A percentile compares a stretch with the other conserved stretches of the same genome.
phyloP scores from a whole-genome alignment of 2,113 vertebrate genomes.

The Silurus asotus region DNA sequence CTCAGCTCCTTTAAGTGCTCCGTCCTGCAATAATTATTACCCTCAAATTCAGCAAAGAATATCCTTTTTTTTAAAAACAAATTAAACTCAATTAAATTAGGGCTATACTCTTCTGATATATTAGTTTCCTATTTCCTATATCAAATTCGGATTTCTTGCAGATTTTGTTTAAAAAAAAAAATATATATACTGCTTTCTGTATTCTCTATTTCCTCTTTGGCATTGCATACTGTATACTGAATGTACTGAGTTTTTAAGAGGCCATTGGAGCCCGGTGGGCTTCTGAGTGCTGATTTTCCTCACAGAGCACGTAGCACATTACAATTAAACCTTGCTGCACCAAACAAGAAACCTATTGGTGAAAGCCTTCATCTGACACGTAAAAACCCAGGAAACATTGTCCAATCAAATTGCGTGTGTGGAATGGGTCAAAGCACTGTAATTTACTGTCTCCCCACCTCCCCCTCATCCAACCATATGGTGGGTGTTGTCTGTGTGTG shows the following conservation, averaged over 20 bases:
- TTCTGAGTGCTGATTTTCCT: background rate
- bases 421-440: background rate
- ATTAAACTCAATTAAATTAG: background rate
- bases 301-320: background rate
- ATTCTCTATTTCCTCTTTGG: background rate
- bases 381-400: background rate
- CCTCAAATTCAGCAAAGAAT: background rate
- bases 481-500: constrained; percentile 69
- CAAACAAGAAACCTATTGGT: background rate
- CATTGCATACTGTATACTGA: background rate
- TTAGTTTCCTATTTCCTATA: no score
- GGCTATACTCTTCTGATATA: background rate
- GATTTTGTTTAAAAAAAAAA: background rate
- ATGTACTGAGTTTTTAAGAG: background rate
- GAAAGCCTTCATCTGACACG: background rate
- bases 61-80: background rate
- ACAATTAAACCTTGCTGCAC: background rate
- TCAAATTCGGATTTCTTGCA: background rate
- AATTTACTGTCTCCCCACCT: constrained; percentile 53
- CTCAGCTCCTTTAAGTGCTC: background rate
- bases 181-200: background rate
- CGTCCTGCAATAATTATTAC: background rate
- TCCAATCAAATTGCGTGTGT: background rate
- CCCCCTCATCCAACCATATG: constrained; percentile 47
- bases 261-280: background rate